phyloP scores from a whole-genome alignment of 2,888 invertebrate genomes.

The Drosophila testacea region DNA sequence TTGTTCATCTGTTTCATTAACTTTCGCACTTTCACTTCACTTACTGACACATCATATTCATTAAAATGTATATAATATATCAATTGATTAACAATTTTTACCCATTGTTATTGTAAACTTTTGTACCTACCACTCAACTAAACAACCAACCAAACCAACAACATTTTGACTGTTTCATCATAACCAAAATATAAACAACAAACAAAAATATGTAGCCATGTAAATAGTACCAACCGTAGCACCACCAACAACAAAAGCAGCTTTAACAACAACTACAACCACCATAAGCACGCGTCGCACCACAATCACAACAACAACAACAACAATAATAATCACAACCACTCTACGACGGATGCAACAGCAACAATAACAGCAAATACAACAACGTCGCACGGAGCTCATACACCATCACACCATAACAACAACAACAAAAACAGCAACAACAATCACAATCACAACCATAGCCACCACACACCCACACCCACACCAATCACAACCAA shows the following conservation, averaged over 20 bases:
- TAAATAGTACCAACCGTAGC: conserved; percentile 82
- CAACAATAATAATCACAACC: conserved; percentile 56
- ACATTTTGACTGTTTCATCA: conserved; percentile 71
- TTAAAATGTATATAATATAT: conserved; percentile 70
- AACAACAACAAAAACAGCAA: conserved; percentile 42
- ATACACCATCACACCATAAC: conserved; percentile 45
- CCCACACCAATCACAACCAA: conserved; percentile 35
- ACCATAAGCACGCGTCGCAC: conserved; percentile 61
- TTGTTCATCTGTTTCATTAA: conserved; percentile 11
- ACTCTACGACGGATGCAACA: conserved; percentile 55
- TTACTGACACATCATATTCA: conserved; percentile 31
- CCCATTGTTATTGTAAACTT: conserved; percentile 78
- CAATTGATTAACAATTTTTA: conserved; percentile 76
- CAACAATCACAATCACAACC: conserved; percentile 34
- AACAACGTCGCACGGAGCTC: conserved; percentile 66
- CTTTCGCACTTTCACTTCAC: conserved; percentile 4
- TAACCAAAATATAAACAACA: conserved; percentile 44
- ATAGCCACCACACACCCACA: conserved; percentile 31
- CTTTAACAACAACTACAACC: conserved; percentile 59
- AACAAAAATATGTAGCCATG: conserved; percentile 76
- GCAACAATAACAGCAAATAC: conserved; percentile 38
- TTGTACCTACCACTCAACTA: conserved; percentile 63
- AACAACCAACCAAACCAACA: conserved; percentile 50
- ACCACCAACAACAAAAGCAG: conserved; percentile 60
- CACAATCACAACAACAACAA: conserved; percentile 55